These are phyloP conservation scores for Neodiprion lecontei DNA, from an alignment of 1,140 invertebrate species.

Conservation along the genomic window DNA sequence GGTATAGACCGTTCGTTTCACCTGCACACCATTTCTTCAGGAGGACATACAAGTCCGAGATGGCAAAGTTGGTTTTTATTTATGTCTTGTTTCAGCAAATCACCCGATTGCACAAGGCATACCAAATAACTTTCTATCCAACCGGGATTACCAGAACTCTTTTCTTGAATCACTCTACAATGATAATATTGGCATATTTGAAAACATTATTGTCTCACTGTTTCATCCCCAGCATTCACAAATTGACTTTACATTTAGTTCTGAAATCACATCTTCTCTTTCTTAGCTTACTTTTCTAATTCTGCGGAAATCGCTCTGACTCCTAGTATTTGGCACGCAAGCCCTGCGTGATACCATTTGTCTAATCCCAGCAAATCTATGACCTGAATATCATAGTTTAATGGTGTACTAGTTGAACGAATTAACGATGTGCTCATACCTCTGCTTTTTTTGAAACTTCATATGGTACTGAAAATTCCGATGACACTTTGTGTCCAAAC, in stretches of 20 bases:
- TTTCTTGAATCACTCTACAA: conserved; percentile 64
- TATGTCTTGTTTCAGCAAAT: conserved; percentile 55
- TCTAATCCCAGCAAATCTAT: conserved; percentile 52
- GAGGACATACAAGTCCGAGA: conserved; percentile 56
- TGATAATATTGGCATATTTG: neutral
- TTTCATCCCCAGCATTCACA: neutral
- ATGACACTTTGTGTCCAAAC: conserved; percentile 39
- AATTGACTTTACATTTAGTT: conserved; percentile 1
- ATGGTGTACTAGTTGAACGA: neutral
- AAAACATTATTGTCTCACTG: neutral
- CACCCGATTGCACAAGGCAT: conserved; percentile 64
- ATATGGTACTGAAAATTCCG: conserved; percentile 29
- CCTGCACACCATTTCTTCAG: conserved; percentile 54
- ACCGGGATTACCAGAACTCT: conserved; percentile 68
- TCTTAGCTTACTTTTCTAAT: conserved; percentile 64
- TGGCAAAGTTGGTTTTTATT: conserved; percentile 42
- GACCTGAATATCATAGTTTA: conserved; percentile 30
- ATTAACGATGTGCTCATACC: conserved; percentile 31
- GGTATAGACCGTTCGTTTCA: conserved; percentile 23
- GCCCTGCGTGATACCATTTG: conserved; percentile 65
- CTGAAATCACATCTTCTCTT: conserved; percentile 5
- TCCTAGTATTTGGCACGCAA: conserved; percentile 69
- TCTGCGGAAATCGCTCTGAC: conserved; percentile 67
- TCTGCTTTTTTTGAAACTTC: conserved; percentile 35
- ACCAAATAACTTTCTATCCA: conserved; percentile 71